Evolutionary conservation across 2,888 invertebrate species (phyloP), one percentile per base, ranked within the genome.

Genomic region (Eutolmus rufibarbis): DNA sequence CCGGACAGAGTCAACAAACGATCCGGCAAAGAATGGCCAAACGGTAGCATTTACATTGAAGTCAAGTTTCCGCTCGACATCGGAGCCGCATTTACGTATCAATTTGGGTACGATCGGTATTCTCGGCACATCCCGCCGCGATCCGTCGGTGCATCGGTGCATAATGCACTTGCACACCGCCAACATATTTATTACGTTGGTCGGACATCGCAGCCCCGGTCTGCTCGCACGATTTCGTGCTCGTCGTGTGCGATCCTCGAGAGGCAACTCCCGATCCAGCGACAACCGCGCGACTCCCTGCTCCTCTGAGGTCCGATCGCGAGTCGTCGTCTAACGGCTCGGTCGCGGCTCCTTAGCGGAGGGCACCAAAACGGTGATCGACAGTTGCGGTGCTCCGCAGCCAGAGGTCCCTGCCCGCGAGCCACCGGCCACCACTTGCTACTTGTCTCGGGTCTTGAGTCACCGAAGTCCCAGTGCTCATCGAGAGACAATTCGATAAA

Each of bases 171-270:
- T 85, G 87, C 84, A 76, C 57, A 37, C 66, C 19, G 85, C 56
- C 56, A 66, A 87, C 87, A 87, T 87, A 77, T 87, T 87, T 84
- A 87, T 87, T 87, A 87, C 34, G 66, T 37, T 16, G 57, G 78
- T 77, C 40, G 76, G 40, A 77, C 51, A 56, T 51, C 28, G 23
- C 34, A 43, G 81, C 5, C 19, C 28, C 43, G 57, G 77, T 28
- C 37, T 46, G 12, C 12, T 74, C 23, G 84, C 88, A 88, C 88
- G 88, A 88, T 34, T 86, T 88, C 88, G 88, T 88, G 88, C 66
- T 88, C 88, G 34, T 88, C 88, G 88, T 88, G 88, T 88, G 88
- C 86, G 88, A 88, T 88, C 88, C 86, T 31, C 43, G 46, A 34
- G 85, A 74, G 74, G 56, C 74, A 82, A 82, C 82, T 82, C 82